Percentiles rank a stretch among this genome's conserved stretches.
Evolutionary conservation across 2,113 vertebrate species (phyloP).

Genomic region (Saccopteryx bilineata): DNA sequence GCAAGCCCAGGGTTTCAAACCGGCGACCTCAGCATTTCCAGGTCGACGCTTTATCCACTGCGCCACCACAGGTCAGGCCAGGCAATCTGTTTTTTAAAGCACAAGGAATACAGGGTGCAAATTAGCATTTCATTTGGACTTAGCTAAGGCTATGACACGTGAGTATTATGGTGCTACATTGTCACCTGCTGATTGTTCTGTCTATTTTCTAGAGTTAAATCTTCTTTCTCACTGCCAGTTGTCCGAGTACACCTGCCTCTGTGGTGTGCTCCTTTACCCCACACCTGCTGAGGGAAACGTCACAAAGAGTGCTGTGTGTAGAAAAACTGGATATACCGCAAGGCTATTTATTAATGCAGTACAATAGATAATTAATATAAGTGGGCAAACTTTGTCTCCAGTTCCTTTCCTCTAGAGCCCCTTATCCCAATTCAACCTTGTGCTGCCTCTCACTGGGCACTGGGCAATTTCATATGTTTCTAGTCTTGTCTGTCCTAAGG

Average conservation of each 20-base stretch:
- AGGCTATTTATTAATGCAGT: neutral
- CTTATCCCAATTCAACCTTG: neutral
- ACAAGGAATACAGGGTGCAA: neutral
- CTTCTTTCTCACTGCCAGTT: neutral
- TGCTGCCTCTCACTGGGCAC: neutral
- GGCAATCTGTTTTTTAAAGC: slow-evolving; percentile 35
- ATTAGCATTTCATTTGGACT: slow-evolving; percentile 32
- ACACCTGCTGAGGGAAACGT: neutral
- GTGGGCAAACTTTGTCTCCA: neutral
- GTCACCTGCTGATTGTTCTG: neutral
- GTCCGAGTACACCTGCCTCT: neutral
- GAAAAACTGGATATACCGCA: neutral
- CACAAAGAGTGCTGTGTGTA: neutral
- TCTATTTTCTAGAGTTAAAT: neutral
- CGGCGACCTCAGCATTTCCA: too few species aligned
- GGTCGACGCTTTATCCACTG: too few species aligned
- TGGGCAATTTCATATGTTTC: neutral
- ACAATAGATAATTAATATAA: neutral
- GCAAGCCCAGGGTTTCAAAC: too few species aligned
- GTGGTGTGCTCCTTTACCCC: neutral
- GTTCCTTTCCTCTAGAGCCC: neutral
- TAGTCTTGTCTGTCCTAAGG: neutral
- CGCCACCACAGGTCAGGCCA: too few species aligned
- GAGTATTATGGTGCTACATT: neutral
- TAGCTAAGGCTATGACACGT: neutral